Percentiles rank a stretch among this genome's conserved stretches.
Conservation (phyloP, 2,797 vertebrate species). For the Manis crassicaudata region DNA sequence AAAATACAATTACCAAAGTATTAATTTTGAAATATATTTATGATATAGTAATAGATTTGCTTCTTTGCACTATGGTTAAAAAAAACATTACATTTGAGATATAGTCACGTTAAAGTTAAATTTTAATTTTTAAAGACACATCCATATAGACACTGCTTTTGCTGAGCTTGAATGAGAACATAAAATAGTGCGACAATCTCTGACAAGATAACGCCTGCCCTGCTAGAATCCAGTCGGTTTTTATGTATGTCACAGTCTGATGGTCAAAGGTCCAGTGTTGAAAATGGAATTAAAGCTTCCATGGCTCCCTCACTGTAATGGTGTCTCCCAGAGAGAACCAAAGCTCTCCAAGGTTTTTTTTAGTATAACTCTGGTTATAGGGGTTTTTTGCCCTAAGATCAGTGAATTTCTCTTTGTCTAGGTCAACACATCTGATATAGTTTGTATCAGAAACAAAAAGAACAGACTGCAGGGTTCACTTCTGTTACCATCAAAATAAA, state of each 20-base stretch:
- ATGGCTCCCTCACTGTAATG: not conserved
- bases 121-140: slow-evolving; percentile 53
- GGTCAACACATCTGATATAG: not conserved
- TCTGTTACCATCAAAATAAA: slow-evolving; percentile 43
- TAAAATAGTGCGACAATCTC: not conserved
- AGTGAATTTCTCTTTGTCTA: slow-evolving; percentile 35
- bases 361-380: slow-evolving; percentile 1
- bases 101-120: not conserved
- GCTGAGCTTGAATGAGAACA: slow-evolving; percentile 24
- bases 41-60: not conserved
- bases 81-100: slow-evolving; percentile 44
- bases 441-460: slow-evolving; percentile 37
- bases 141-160: not conserved
- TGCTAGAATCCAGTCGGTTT: not conserved
- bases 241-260: slow-evolving; percentile 35
- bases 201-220: not conserved
- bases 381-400: not conserved
- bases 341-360: slow-evolving; percentile 25
- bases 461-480: not conserved
- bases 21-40: slow-evolving; percentile 20
- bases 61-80: not conserved
- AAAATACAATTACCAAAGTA: slow-evolving; percentile 27
- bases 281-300: slow-evolving; percentile 45
- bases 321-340: not conserved
- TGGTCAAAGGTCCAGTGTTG: slow-evolving; percentile 9